A percentile compares a stretch with the other conserved stretches of the same genome.
These are phyloP conservation scores for Heliconius charithonia DNA, from an alignment of 2,888 invertebrate species.

Conservation along the genomic window DNA sequence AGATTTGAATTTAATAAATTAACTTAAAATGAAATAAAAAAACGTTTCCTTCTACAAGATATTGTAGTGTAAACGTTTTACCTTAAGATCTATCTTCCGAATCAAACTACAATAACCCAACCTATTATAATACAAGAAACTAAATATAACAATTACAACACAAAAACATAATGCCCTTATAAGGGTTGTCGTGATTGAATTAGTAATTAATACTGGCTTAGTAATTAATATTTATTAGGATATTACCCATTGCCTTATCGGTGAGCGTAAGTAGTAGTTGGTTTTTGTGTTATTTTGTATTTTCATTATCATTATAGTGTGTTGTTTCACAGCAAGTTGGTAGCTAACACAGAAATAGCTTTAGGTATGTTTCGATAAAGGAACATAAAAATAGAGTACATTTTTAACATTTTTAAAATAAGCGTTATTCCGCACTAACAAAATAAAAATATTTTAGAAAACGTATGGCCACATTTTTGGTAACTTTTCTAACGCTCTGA, in stretches of 20 bases:
- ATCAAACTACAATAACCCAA: background rate
- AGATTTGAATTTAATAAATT: too few species aligned
- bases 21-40: too few species aligned
- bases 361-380: background rate
- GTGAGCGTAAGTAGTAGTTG: background rate
- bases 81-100: background rate
- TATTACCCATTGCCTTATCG: slow-evolving; percentile 15
- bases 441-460: too few species aligned
- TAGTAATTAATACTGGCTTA: slow-evolving; percentile 9
- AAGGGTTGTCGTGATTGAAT: slow-evolving; percentile 17
- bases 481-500: background rate
- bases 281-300: background rate
- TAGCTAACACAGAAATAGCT: background rate
- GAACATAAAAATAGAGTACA: too few species aligned
- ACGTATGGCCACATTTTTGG: background rate
- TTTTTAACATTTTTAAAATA: too few species aligned
- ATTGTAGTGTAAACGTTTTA: background rate
- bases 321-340: too few species aligned
- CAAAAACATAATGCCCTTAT: background rate
- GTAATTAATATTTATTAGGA: slow-evolving; percentile 21
- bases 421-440: too few species aligned
- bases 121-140: background rate
- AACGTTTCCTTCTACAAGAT: background rate
- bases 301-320: background rate
- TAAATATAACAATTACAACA: slow-evolving; percentile 16